Evolutionary conservation across 2,888 invertebrate genomes (phyloP), one percentile per base, ranked within the genome.

Genomic region (Lepidochrysops patricia): DNA sequence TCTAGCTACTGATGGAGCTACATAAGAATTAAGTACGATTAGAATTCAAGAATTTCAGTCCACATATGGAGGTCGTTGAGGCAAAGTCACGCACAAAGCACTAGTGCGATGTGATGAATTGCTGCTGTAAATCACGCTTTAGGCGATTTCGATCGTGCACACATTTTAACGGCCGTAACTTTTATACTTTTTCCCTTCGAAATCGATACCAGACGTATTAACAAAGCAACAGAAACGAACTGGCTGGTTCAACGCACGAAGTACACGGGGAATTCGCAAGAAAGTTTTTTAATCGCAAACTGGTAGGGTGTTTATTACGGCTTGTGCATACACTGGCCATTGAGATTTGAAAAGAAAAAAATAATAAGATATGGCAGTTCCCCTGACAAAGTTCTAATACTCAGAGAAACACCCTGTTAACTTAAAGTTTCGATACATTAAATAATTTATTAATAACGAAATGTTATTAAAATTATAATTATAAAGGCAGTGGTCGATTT

Each of bases 121-220:
- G 54, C 54, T 12, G 54, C 7, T 54, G 54, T 54, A 54, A 54
- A 73, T 70, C 72, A 66, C 70, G 70, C 72, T 71, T 69, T 68
- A 62, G 70, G 70, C 71, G 70, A 73, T 75, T 75, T 73, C 66
- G 70, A 70, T 66, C 69, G 66, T 62, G 68, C 68, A 64, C 68
- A 66, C 70, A 65, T 70, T 76, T 76, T 70, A 70, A 72, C 69
- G 70, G 66, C 66, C 66, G 63, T 60, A 58, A 57, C 61, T 64
- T 67, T 64, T 67, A 66, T 65, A 62, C 62, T 62, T 64, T 65
- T 68, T 70, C 70, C 19, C 19, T 19, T 68, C 63, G 66, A 68
- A 75, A 77, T 78, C 77, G 71, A 79, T 79, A 75, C 67, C 68
- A 70, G 70, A 69, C 69, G 71, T 72, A 76, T 73, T 23, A 74